Evolutionary conservation across 2,797 vertebrate species (phyloP), one percentile per base, ranked within the genome.

Genomic region (Pantherophis alleghaniensis): DNA sequence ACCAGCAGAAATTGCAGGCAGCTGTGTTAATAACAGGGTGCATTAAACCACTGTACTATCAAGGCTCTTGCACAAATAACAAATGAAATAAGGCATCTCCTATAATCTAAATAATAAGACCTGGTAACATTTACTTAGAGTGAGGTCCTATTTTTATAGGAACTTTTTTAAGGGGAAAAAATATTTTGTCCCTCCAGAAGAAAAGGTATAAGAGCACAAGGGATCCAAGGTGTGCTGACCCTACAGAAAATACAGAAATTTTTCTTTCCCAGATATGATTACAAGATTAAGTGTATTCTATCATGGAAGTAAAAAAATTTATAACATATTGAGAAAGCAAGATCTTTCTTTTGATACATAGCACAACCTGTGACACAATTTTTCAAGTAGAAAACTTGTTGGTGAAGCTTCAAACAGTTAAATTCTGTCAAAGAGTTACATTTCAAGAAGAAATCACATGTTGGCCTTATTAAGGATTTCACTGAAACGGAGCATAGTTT

Each of bases 391-490:
- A 96, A 96, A 97, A 95, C 95, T 95, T 88, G 92, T 94, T 94
- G 95, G 95, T 96, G 93, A 97, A 96, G 94, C 90, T 97, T 95
- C 97, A 97, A 97, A 97, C 97, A 97, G 97, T 97, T 97, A 97
- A 97, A 97, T 96, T 94, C 96, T 94, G 95, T 61, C 24, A 61
- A 61, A 61, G 24, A 26, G 24, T 61, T 61, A 61, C 26, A 61
- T 96, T 96, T 97, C 97, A 97, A 94, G 96, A 97, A 93, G 94
- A 94, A 95, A 97, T 97, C 96, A 96, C 95, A 97, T 97, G 96
- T 97, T 83, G 95, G 96, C 97, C 97, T 96, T 96, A 95, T 97
- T 97, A 97, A 97, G 95, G 92, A 96, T 97, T 96, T 97, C 97
- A 97, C 63, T 94, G 95, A 94, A 96, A 88, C 89, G 94, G 96